Evolutionary conservation across 1,140 invertebrate species (phyloP).

Genomic region (Papilio helenus): DNA sequence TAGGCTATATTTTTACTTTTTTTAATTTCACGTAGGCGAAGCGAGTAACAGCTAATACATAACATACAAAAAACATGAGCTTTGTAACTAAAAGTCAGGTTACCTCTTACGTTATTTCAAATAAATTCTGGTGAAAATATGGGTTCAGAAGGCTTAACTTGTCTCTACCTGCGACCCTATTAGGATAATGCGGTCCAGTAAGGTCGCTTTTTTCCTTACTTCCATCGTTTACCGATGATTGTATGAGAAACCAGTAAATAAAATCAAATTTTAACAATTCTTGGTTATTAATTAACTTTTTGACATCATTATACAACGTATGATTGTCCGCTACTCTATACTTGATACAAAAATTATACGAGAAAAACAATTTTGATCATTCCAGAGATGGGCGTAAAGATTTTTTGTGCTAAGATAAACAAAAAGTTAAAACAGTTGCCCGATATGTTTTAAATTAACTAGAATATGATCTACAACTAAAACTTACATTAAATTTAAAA

Average conservation of each 20-base stretch:
- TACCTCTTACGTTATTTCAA: constrained; percentile 22
- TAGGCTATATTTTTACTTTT: no score
- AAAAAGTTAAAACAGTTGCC: no score
- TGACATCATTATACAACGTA: not conserved
- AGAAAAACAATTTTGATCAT: no score
- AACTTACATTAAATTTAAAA: no score
- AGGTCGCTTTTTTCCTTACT: constrained; percentile 9
- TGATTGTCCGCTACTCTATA: not conserved
- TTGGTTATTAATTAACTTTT: not conserved
- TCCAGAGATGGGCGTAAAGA: no score
- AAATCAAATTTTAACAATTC: not conserved
- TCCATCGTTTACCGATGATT: constrained; percentile 7
- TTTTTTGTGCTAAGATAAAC: no score
- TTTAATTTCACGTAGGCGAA: no score
- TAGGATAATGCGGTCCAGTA: constrained; percentile 11
- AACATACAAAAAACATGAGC: not conserved
- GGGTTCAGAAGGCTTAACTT: constrained; percentile 10
- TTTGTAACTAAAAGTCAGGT: not conserved
- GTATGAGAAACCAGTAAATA: not conserved
- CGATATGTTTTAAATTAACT: no score
- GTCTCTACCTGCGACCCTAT: constrained; percentile 25
- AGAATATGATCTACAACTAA: no score
- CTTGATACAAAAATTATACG: no score
- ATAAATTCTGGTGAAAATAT: constrained; percentile 26
- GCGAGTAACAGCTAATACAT: not conserved